Base-by-base conservation (phyloP, 2,113 vertebrate genomes). In the Callithrix jacchus region DNA sequence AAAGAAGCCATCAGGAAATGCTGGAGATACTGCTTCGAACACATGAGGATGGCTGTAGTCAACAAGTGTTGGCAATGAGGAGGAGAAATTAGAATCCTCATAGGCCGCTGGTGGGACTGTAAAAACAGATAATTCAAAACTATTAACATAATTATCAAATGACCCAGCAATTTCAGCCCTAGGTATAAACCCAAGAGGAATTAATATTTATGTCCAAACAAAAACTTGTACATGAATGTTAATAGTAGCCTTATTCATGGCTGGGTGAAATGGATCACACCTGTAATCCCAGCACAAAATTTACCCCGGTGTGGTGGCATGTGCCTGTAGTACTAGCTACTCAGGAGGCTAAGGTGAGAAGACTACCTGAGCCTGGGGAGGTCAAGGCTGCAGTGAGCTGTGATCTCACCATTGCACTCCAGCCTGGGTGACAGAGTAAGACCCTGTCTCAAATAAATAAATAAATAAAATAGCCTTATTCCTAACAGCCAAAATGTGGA, bases 41-140 rank as follows among this genome's bases (percentile, higher is more conserved):
- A 37, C 58, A 91, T 21, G 27, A 91, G 37, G 10, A 56, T 61
- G 32, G 37, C 52, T 88, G n/a, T 40, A 87, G 81, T 92, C 54
- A 54, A 45, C 6, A 92, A 94, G 10, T 81, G 76, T n/a, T 93
- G 47, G 12, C 25, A 14, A 93, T 45, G 40, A 21, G n/a, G 32
- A 95, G 66, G 49, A 96, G 83, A 88, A 91, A 81, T 61, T 25
- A 56, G 32, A 87, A 61, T 40, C 40, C 25, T 86, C 64, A 81
- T 56, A 52, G 21, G 40, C 25, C n/a, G 49, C 37, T 76, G 18
- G 6, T 54, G 52, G 70, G 45, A 79, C 18, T 89, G 64, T 83
- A 93, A 94, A 90, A 88, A 80, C 40, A 91, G 21, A 76, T 94
- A 30, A 61, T 80, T 87, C 56, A 92, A 76, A 93, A 85, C 21